Percentiles rank a stretch among this genome's conserved stretches.
These are phyloP conservation scores for Odontamblyopus lacepedii DNA, from an alignment of 2,797 vertebrate species.

Conservation along the genomic window DNA sequence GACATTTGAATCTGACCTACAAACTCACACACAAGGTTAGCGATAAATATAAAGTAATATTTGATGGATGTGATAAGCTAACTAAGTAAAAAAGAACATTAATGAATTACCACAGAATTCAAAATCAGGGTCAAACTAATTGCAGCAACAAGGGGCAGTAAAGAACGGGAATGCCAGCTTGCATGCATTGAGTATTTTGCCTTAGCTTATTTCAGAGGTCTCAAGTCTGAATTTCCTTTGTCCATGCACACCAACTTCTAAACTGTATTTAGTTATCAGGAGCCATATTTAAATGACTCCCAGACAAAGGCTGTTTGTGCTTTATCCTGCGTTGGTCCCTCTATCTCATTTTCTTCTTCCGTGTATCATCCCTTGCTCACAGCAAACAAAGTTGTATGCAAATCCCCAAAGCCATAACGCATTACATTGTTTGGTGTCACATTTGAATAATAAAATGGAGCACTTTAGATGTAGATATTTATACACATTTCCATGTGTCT, in stretches of 20 bases:
- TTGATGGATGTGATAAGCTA: slow-evolving; percentile 54
- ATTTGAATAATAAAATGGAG: slow-evolving; percentile 83
- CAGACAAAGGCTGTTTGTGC: slow-evolving; percentile 62
- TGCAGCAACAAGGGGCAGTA: background rate
- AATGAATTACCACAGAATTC: background rate
- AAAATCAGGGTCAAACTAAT: background rate
- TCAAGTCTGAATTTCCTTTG: background rate
- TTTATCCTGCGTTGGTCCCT: slow-evolving; percentile 35
- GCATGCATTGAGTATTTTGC: background rate
- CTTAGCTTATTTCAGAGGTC: background rate
- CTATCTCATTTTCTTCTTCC: slow-evolving; percentile 35
- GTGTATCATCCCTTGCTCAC: slow-evolving; percentile 35
- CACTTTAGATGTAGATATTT: slow-evolving; percentile 76
- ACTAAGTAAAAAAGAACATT: slow-evolving; percentile 42
- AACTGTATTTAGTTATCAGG: slow-evolving; percentile 22
- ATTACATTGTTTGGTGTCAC: slow-evolving; percentile 74
- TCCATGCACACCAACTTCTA: background rate
- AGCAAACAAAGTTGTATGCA: slow-evolving; percentile 80
- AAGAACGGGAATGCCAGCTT: too few relatives aligned
- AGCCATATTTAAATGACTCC: slow-evolving; percentile 38
- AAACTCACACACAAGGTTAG: slow-evolving; percentile 15
- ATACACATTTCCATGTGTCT: slow-evolving; percentile 71
- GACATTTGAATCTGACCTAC: slow-evolving; percentile 21
- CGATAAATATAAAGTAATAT: background rate
- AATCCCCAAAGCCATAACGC: slow-evolving; percentile 69